Base-by-base conservation (phyloP, 2,888 invertebrate genomes). In the Melikaiella ostensackeni region DNA sequence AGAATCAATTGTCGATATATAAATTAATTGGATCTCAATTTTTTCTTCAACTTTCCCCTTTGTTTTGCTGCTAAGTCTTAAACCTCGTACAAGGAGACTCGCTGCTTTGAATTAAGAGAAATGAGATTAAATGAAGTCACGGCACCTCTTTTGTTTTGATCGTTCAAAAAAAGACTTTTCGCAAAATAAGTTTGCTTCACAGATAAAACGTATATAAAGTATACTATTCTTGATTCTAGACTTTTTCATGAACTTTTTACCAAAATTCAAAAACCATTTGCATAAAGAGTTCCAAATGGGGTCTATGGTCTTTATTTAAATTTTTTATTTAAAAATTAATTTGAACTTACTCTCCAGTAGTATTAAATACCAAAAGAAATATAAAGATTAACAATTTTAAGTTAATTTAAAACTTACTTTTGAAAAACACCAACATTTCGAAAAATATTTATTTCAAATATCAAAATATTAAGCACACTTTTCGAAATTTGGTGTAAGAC, bases 31-130 rank as follows among this genome's bases (percentile, higher is more conserved):
- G 13, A 38, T 38, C 13, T 38, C 13, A 38, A 38, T 7, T 13
- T 38, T 38, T 7, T 35, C 9, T 38, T 1, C 11, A 38, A 38
- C 13, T 38, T 38, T 2, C 38, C 38, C 38, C 13, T 38, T 38
- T 13, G 11, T 38, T 38, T 38, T 38, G 38, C 38, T 38, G 38
- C 38, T 21, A 66, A 66, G 66, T 66, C 66, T 66, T 46, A 46
- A 66, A 66, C 42, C 46, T 66, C 66, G 9, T 66, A 19, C 46
- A 27, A 27, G 0, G 66, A 46, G 46, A 66, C 46, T 42, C 19
- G 24, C 42, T 66, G 55, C 9, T 66, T 46, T 38, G 6, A 38
- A 21, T 62, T 6, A 33, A 35, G 16, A 27, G 16, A 64, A n/a
- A 64, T 7, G 2, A 11, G 27, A 11, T 62, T 27, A 62, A 6